Conservation (phyloP, 2,888 invertebrate genomes). For the Crossocerus cetratus region DNA sequence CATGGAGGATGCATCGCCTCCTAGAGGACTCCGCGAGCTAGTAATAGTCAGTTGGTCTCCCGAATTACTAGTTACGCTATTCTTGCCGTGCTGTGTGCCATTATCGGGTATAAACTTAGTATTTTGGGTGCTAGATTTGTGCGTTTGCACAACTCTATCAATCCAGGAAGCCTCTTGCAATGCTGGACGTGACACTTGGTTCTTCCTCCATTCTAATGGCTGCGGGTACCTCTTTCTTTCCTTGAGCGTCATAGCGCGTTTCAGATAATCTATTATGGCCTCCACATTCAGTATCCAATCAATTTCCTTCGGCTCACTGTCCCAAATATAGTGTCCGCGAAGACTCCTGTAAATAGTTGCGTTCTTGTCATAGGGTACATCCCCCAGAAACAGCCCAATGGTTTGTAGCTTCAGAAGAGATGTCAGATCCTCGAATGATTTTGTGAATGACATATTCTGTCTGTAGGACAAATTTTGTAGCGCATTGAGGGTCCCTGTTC, state of each 20-base stretch:
- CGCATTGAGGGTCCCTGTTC: no score
- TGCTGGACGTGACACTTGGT: no score
- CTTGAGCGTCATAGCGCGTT: conserved; percentile 11
- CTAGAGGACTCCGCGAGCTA: no score
- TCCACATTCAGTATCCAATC: conserved; percentile 39
- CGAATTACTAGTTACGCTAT: neutral
- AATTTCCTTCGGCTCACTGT: neutral
- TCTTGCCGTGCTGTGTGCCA: neutral
- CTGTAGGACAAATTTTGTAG: no score
- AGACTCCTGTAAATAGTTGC: neutral
- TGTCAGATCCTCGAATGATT: no score
- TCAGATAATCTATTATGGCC: conserved; percentile 35
- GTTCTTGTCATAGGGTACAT: neutral
- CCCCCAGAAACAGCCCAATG: no score
- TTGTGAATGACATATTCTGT: no score
- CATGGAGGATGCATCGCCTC: neutral
- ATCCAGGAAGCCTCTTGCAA: conserved; percentile 37
- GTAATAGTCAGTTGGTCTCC: neutral
- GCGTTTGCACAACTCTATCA: conserved; percentile 32
- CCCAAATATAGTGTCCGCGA: no score
- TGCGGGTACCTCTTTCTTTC: neutral
- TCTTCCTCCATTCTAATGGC: no score
- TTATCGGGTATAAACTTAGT: neutral
- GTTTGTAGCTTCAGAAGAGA: no score
- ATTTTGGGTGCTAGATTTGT: conserved; percentile 22